A percentile compares a stretch with the other conserved stretches of the same genome.
These are phyloP conservation scores for Macroglossus sobrinus DNA, from an alignment of 2,113 vertebrate genomes.

Conservation along the genomic window DNA sequence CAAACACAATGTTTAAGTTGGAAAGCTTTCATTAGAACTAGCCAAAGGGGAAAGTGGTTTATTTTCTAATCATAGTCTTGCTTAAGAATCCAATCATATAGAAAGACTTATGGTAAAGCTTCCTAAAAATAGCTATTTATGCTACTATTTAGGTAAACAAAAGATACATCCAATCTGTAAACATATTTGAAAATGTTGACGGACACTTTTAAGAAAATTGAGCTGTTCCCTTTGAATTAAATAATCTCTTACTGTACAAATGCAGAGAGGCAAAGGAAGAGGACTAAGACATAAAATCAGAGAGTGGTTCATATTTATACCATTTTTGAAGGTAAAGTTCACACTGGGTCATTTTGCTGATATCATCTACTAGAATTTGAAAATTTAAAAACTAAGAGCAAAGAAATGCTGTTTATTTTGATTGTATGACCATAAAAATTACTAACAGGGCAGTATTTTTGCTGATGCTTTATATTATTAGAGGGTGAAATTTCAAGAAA, in stretches of 20 bases:
- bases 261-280: neutral
- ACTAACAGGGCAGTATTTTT: constrained; percentile 22
- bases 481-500: neutral
- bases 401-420: constrained; percentile 8
- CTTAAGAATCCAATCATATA: constrained; percentile 42
- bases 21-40: constrained; percentile 74
- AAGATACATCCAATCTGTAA: neutral
- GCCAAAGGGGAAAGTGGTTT: constrained; percentile 68
- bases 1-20: constrained; percentile 73
- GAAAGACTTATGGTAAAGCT: neutral
- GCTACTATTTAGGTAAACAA: constrained; percentile 39
- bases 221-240: neutral
- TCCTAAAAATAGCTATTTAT: constrained; percentile 46
- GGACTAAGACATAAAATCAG: neutral
- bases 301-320: neutral
- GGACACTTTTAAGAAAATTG: constrained; percentile 33
- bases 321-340: neutral
- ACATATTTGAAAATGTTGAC: neutral
- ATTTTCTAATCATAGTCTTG: constrained; percentile 67
- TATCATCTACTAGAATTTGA: neutral
- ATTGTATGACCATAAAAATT: neutral
- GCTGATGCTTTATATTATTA: neutral
- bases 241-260: neutral
- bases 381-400: neutral
- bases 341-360: neutral